phyloP scores from a whole-genome alignment of 2,888 invertebrate species.

The Minunthozetes semirufus region DNA sequence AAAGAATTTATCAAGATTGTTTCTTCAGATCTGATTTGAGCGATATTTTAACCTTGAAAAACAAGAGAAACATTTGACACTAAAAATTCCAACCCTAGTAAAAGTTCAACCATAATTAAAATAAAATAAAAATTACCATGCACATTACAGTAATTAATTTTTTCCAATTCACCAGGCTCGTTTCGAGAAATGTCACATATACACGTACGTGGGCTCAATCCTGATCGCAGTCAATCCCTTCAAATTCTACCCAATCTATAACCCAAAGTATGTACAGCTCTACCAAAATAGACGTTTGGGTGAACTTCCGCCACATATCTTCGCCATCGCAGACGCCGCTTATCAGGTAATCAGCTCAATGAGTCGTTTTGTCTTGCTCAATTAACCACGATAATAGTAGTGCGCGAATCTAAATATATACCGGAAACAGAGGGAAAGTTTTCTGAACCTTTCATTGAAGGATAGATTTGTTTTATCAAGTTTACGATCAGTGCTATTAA shows the following conservation, averaged over 20 bases:
- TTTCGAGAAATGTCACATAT: conserved; percentile 36
- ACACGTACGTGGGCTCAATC: conserved; percentile 87
- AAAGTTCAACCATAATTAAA: neutral
- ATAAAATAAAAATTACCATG: neutral
- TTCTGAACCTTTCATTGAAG: too few species aligned
- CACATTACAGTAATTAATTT: neutral
- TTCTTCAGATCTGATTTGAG: too few species aligned
- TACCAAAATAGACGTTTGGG: conserved; percentile 88
- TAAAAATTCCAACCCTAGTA: too few species aligned
- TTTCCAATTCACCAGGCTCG: conserved; percentile 28
- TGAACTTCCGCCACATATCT: conserved; percentile 90
- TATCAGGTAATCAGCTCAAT: conserved; percentile 62
- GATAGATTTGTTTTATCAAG: too few species aligned
- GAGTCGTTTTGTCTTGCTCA: too few species aligned
- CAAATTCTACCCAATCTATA: conserved; percentile 89
- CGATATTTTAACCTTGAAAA: too few species aligned
- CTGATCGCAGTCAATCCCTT: conserved; percentile 79
- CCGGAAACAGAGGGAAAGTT: too few species aligned
- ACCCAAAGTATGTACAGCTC: conserved; percentile 90
- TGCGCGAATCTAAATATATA: too few species aligned
- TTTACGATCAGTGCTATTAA: too few species aligned
- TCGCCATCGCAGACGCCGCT: conserved; percentile 88
- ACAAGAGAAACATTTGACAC: too few species aligned
- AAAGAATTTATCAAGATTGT: too few species aligned
- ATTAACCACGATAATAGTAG: too few species aligned